Base-by-base conservation (phyloP, 2,888 invertebrate species). In the Rotaria magnacalcarata region DNA sequence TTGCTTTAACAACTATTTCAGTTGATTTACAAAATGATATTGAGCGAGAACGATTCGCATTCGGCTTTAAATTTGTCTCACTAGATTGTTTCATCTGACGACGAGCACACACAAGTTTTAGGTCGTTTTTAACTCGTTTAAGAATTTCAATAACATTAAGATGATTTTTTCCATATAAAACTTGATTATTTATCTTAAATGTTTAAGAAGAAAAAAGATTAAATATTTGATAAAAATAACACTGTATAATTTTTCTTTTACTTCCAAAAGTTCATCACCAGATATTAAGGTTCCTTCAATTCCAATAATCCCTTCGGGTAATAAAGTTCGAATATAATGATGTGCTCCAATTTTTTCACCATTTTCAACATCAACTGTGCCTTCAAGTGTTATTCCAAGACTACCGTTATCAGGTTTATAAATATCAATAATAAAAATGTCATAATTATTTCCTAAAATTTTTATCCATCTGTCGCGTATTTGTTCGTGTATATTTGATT, bases 321-420 rank as follows among this genome's bases (percentile, higher is more conserved):
- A 93, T 89, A 99, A 96, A 86, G 96, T 96, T 88, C 98, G 94
- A 90, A 99, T 97, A 91, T 97, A 98, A 92, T 98, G 99, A 92
- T 99, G 99, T 5, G 99, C 98, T 87, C 97, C 93, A 80, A 97
- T 96, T 92, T 99, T 98, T 87, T 95, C 94, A 0, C 98, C 98
- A 88, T 90, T 90, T 89, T 95, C 95, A 85, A 99, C 97, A 91
- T 99, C 99, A 75, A 97, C 98, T 0, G 99, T 99, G 85, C 99
- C 98, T 91, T 98, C 97, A 88, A 98, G 93, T 85, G 96, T 97
- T 89, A 99, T 97, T 58, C 98, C 98, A 86, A 99, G 93, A 5
- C 98, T 98, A 84, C 96, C 96, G 75, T 96, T 95, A 89, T 94
- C 94, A 89, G 89, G 47, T 80, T 80, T 80, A 47, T 47, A 43